phyloP scores from a whole-genome alignment of 2,113 vertebrate genomes.

The Oryzias melastigma region DNA sequence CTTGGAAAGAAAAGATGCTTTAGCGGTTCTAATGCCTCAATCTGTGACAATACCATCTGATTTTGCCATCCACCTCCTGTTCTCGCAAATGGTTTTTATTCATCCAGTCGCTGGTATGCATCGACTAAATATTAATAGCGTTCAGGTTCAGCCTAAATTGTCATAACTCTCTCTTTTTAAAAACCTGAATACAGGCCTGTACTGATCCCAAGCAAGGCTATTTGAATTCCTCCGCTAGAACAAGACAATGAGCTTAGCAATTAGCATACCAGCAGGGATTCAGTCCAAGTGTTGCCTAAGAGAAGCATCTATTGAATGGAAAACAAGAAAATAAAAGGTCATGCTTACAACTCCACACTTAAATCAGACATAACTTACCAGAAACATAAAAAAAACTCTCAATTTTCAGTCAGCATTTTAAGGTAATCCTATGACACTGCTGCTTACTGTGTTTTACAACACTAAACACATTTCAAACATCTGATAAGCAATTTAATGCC shows the following conservation, averaged over 20 bases:
- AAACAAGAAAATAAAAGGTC: conserved; percentile 5
- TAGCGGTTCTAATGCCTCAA: no score
- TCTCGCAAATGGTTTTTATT: not conserved
- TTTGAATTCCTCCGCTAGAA: conserved; percentile 50
- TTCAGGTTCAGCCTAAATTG: conserved; percentile 68
- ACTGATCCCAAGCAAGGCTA: conserved; percentile 48
- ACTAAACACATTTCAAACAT: no score
- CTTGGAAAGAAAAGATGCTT: no score
- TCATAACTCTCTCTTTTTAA: conserved; percentile 52
- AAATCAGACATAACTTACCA: conserved; percentile 10
- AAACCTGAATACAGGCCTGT: conserved; percentile 45
- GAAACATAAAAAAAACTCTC: conserved; percentile 11
- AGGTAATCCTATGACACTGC: not conserved
- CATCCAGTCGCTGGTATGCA: conserved; percentile 56
- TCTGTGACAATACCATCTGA: no score
- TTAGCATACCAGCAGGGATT: conserved; percentile 57
- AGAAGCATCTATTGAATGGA: conserved; percentile 37
- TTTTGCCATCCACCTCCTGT: no score
- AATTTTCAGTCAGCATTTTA: conserved; percentile 1
- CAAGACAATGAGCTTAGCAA: conserved; percentile 36
- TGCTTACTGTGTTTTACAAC: not conserved
- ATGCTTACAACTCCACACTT: conserved; percentile 1
- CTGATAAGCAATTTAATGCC: no score
- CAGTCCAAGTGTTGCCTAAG: conserved; percentile 41
- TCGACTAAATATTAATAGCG: conserved; percentile 60